Percentiles rank a stretch among this genome's conserved stretches.
Conservation (phyloP, 2,888 invertebrate genomes). For the Drosophila yooni region DNA sequence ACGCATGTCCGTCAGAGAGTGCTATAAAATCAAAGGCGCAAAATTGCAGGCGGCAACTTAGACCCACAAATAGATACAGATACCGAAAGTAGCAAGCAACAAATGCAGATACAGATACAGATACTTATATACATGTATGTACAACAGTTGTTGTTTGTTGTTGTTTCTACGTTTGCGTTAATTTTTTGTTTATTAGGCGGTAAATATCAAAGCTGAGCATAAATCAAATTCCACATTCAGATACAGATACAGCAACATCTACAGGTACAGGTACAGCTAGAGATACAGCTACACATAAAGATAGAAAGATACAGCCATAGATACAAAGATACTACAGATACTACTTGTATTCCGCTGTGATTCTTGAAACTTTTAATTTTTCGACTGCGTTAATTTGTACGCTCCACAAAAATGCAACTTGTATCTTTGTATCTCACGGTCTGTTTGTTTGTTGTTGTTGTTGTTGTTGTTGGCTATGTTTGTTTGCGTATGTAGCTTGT, state of each 20-base stretch:
- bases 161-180: slow-evolving; percentile 68
- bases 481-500: slow-evolving; percentile 54
- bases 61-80: slow-evolving; percentile 52
- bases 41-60: slow-evolving; percentile 44
- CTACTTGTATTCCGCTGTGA: slow-evolving; percentile 18
- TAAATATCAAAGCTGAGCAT: slow-evolving; percentile 80
- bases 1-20: slow-evolving; percentile 65
- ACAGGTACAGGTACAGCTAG: slow-evolving; percentile 21
- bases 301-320: slow-evolving; percentile 19
- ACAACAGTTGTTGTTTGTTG: slow-evolving; percentile 23
- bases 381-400: slow-evolving; percentile 73
- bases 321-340: slow-evolving; percentile 15
- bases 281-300: background rate
- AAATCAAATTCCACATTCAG: slow-evolving; percentile 68
- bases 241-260: slow-evolving; percentile 13
- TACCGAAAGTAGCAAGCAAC: slow-evolving; percentile 55
- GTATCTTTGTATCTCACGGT: slow-evolving; percentile 71
- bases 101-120: slow-evolving; percentile 37
- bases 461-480: slow-evolving; percentile 12
- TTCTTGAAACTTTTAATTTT: slow-evolving; percentile 57
- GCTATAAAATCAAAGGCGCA: slow-evolving; percentile 62
- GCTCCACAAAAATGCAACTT: slow-evolving; percentile 75
- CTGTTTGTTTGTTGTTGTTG: slow-evolving; percentile 71
- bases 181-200: slow-evolving; percentile 81
- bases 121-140: slow-evolving; percentile 22